A percentile compares a stretch with the other conserved stretches of the same genome.
These are phyloP conservation scores for Lordiphosa collinella DNA, from an alignment of 1,140 invertebrate species.

Conservation along the genomic window DNA sequence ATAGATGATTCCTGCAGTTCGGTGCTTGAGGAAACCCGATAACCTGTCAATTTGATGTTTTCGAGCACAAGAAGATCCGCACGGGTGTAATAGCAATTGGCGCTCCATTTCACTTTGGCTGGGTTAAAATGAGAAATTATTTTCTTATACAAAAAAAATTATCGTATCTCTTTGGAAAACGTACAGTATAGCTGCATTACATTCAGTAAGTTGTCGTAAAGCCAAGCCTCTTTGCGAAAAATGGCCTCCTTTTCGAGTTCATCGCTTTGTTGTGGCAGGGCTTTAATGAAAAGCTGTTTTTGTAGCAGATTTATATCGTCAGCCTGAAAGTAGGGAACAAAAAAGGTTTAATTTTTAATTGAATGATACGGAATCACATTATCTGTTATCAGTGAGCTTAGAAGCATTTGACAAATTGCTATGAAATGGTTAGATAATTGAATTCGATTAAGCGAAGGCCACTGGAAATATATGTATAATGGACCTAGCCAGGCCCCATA, in stretches of 20 bases:
- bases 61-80: constrained; percentile 78
- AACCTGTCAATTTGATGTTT: constrained; percentile 53
- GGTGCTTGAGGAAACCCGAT: not conserved
- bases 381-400: no score
- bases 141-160: no score
- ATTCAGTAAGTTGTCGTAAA: constrained; percentile 44
- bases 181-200: constrained; percentile 50
- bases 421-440: no score
- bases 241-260: constrained; percentile 53
- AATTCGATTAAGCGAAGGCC: no score
- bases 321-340: constrained; percentile 40
- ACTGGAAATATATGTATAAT: no score
- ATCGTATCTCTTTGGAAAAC: not conserved
- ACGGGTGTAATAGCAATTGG: constrained; percentile 64
- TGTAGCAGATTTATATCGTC: not conserved
- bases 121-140: not conserved
- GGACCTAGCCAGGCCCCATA: no score
- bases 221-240: constrained; percentile 54
- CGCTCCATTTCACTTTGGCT: constrained; percentile 54
- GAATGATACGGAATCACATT: no score
- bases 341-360: not conserved
- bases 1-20: constrained; percentile 13
- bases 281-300: constrained; percentile 54
- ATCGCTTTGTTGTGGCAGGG: constrained; percentile 45
- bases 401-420: no score